Evolutionary conservation across 2,797 vertebrate genomes (phyloP), one percentile per base, ranked within the genome.

Genomic region (Tenualosa ilisha): DNA sequence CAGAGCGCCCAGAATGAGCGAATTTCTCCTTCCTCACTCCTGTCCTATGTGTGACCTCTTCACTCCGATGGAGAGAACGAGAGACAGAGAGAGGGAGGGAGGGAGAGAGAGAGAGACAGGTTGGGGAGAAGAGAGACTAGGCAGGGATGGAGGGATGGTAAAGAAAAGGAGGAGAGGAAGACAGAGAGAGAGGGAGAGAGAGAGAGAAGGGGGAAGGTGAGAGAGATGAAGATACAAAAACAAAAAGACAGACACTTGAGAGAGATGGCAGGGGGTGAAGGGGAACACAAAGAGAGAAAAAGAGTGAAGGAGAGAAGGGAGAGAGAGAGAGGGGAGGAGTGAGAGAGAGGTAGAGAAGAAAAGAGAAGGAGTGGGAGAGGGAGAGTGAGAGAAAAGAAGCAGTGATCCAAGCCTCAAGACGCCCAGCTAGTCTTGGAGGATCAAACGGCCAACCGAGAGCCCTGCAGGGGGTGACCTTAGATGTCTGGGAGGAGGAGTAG

Each of bases 401-500:
- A 75, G 13, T 40, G 68, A 37, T 12, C 63, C 9, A 43, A 40
- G 26, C 68, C 31, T 40, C 31, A 31, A 75, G 68, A 75, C 6
- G 15, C 68, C 13, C 68, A 75, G 68, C 31, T 31, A 4, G 68
- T 15, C 31, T 31, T 75, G 68, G 1, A 37, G 37, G 68, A 75
- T 75, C 31, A 75, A 75, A 43, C 11, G 68, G 37, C 37, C 5
- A 12, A 12, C 31, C 31, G 3, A 43, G 13, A 43, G 68, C 68
- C 2, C 68, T 43, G 68, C 68, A 40, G 68, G 68, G 68, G 68
- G 31, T 75, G 68, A 75, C 68, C 68, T 75, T 37, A 75, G 31
- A 75, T 75, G 68, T 75, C 68, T 75, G 68, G 31, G 63, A 31
- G 31, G 31, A 31, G 31, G 37, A 75, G 37, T 40, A 40, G 68